Base-by-base conservation (phyloP, 2,888 invertebrate species). In the Aporophyla lueneburgensis region DNA sequence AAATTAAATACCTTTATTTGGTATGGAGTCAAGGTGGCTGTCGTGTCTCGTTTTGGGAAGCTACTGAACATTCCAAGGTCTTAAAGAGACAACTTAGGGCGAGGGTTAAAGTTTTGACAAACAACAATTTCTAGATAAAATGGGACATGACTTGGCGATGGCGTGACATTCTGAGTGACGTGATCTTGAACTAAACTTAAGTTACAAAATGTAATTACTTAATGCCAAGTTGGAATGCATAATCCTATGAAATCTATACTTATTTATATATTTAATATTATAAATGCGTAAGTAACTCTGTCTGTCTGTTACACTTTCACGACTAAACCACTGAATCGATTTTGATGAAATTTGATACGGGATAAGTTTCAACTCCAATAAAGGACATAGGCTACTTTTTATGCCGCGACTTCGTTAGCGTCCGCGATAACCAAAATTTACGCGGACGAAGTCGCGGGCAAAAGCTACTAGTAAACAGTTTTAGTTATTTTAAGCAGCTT, bases 81-180 rank as follows among this genome's bases (percentile, higher is more conserved):
- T 63, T 2, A n/a, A 49, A 66, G 4, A 49, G 49, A 24, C 54
- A n/a, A 21, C 21, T 33, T 40, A 7, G 5, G 14, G 21, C 12
- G 3, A 46, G 19, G 24, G 46, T 63, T 78, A 7, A 63, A 78
- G 24, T 56, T 78, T 27, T 74, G 62, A 40, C 62, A 78, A 78
- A 51, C 46, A 59, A 21, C 59, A 12, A 21, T 14, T 14, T 2
- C 0, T 19, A 62, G 10, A 66, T 54, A 43, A 43, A 51, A 46
- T 56, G 14, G 53, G 43, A 69, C 69, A 54, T 43, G 56, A 33
- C 12, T 40, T 74, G 40, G 9, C 53, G 27, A 27, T 74, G 40
- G 9, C 53, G 27, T 62, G 49, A 62, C 54, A 58, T 43, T 75
- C 69, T 66, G 74, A 75, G 24, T 80, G 65, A 16, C 65, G 33